Conservation (phyloP, 37 sponge, comb jelly and placozoan genomes). For the Cladorhizidae sp. region DNA sequence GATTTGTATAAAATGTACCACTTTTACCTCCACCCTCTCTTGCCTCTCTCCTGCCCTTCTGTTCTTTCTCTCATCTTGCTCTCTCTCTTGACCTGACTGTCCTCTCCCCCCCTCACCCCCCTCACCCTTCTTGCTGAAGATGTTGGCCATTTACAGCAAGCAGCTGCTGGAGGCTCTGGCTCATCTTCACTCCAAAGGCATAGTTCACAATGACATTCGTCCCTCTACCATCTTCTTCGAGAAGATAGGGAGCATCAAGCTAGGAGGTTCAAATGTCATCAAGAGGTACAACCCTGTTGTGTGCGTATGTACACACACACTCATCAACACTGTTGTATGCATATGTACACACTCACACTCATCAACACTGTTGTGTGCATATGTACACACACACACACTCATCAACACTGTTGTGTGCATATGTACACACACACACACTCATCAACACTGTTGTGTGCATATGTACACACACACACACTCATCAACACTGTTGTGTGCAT, state of each 20-base stretch:
- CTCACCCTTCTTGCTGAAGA: constrained; percentile 30
- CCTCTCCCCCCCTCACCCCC: constrained; percentile 10
- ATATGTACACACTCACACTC: too few species aligned
- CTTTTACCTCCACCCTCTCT: neutral
- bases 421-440: too few species aligned
- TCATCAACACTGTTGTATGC: too few species aligned
- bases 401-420: too few species aligned
- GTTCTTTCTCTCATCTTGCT: constrained; percentile 31
- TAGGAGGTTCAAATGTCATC: constrained; percentile 58
- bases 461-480: too few species aligned
- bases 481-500: too few species aligned
- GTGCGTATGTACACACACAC: too few species aligned
- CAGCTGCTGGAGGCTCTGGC: constrained; percentile 73
- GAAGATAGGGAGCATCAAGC: constrained; percentile 47
- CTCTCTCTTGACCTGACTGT: constrained; percentile 38
- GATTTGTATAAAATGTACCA: neutral
- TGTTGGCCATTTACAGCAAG: constrained; percentile 36
- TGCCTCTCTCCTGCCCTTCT: constrained; percentile 34
- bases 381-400: too few species aligned
- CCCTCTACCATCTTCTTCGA: constrained; percentile 69
- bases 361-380: too few species aligned
- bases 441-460: too few species aligned
- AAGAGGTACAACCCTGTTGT: too few species aligned
- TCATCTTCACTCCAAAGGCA: constrained; percentile 77
- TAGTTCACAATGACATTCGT: constrained; percentile 81